Conservation (phyloP, 1,140 invertebrate genomes). For the Trichogramma pretiosum region DNA sequence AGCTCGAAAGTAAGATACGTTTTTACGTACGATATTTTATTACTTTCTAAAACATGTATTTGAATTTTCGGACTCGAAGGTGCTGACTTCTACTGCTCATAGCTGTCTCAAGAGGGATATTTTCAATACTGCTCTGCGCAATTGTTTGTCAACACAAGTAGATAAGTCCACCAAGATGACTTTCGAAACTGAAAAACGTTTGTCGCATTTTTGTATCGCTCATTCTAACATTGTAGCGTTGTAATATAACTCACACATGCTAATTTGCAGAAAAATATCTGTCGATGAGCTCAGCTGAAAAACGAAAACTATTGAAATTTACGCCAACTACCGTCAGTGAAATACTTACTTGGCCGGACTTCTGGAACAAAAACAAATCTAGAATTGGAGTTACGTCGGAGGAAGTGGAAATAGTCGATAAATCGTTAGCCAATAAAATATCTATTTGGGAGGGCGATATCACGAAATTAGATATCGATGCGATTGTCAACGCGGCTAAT, state of each 20-base stretch:
- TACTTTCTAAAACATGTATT: too few relatives aligned
- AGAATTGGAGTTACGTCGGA: constrained; percentile 29
- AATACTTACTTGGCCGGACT: constrained; percentile 55
- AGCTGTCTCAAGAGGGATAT: too few relatives aligned
- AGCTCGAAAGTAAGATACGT: too few relatives aligned
- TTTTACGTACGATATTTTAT: too few relatives aligned
- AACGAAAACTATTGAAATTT: constrained; percentile 47
- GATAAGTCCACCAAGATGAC: too few relatives aligned
- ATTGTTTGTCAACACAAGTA: too few relatives aligned
- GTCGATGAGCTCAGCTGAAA: constrained; percentile 47
- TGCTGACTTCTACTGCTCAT: too few relatives aligned
- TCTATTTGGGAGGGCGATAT: constrained; percentile 73
- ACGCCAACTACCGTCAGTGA: constrained; percentile 40
- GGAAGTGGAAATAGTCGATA: constrained; percentile 37
- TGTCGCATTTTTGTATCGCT: constrained; percentile 10
- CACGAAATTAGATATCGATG: constrained; percentile 79
- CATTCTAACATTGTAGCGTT: not conserved
- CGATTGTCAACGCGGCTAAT: constrained; percentile 90
- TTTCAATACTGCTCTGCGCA: too few relatives aligned
- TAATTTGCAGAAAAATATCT: constrained; percentile 44
- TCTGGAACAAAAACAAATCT: constrained; percentile 40
- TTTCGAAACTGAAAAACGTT: constrained; percentile 25
- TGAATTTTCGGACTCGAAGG: too few relatives aligned
- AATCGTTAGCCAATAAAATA: constrained; percentile 51
- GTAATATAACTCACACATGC: constrained; percentile 1